These are phyloP conservation scores for Aphaenogaster floridana DNA, from an alignment of 1,140 invertebrate species.

Conservation along the genomic window DNA sequence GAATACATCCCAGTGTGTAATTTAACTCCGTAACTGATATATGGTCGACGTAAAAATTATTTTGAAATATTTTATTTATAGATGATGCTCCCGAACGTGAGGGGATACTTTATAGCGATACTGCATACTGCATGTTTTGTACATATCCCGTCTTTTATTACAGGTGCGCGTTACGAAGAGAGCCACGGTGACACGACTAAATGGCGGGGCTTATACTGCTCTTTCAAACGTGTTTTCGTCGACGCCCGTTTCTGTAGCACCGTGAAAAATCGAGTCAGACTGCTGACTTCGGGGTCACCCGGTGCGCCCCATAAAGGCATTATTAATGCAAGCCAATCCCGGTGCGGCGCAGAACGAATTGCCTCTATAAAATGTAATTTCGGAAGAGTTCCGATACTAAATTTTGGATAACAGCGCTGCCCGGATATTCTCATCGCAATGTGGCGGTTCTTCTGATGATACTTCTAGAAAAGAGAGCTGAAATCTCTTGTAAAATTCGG, in stretches of 20 bases:
- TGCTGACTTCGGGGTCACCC: conserved; percentile 78
- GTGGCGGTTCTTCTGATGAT: conserved; percentile 46
- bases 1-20: background rate
- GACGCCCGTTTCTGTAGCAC: conserved; percentile 12
- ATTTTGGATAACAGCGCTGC: conserved; percentile 80
- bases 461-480: background rate
- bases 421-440: conserved; percentile 78
- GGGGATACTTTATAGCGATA: background rate
- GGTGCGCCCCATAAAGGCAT: conserved; percentile 80
- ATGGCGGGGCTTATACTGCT: background rate
- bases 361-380: conserved; percentile 85
- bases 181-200: conserved; percentile 29
- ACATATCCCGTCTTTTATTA: conserved; percentile 7
- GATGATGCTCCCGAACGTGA: background rate
- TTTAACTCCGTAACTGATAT: background rate
- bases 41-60: background rate
- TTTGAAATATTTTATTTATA: conserved; percentile 24
- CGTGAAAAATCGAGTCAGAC: conserved; percentile 77
- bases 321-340: conserved; percentile 84
- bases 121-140: conserved; percentile 28
- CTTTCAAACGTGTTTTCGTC: conserved; percentile 47
- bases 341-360: conserved; percentile 80
- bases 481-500: conserved; percentile 17
- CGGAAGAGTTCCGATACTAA: conserved; percentile 80
- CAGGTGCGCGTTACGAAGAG: background rate